These are phyloP conservation scores for Cantharis rufa DNA, from an alignment of 2,888 invertebrate genomes.

Conservation along the genomic window DNA sequence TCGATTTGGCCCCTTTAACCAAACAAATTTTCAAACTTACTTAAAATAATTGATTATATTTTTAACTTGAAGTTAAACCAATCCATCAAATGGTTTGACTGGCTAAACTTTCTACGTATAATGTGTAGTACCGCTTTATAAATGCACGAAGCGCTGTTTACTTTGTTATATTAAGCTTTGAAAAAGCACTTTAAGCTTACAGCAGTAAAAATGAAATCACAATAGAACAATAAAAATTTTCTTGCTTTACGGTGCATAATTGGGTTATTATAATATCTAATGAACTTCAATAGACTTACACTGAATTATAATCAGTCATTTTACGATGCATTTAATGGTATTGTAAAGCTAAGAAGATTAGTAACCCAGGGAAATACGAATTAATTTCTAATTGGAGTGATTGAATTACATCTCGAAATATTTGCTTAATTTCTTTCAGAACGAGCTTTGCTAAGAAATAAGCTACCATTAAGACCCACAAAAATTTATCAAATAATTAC, in stretches of 20 bases:
- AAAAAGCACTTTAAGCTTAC: not conserved
- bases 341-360: not conserved
- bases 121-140: not conserved
- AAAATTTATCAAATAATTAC: not conserved
- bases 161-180: not conserved
- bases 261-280: not conserved
- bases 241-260: not conserved
- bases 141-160: not conserved
- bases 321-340: not conserved
- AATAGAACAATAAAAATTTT: not conserved
- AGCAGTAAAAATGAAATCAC: not conserved
- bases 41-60: not conserved
- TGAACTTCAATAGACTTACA: not conserved
- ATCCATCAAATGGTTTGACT: not conserved
- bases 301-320: not conserved
- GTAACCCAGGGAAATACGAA: not conserved
- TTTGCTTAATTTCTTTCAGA: not conserved
- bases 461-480: not conserved
- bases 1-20: not conserved
- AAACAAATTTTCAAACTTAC: not conserved
- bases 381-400: not conserved
- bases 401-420: not conserved
- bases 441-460: not conserved
- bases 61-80: not conserved
- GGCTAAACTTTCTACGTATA: not conserved